Evolutionary conservation across 2,113 vertebrate genomes (phyloP), one percentile per base, ranked within the genome.

Genomic region (Oncorhynchus mykiss): DNA sequence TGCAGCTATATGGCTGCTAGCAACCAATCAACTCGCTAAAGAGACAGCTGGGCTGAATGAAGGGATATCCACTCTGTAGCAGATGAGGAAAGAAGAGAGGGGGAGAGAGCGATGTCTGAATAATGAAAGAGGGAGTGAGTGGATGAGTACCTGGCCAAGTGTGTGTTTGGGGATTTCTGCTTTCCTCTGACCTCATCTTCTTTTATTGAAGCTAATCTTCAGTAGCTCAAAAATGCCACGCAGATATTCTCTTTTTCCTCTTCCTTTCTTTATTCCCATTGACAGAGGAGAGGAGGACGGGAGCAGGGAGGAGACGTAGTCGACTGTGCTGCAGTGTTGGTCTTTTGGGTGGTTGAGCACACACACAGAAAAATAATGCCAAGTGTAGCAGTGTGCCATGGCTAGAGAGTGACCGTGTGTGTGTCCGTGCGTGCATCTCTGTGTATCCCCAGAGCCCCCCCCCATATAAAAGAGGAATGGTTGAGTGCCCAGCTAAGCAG

Each of bases 141-240:
- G 14, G 54, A 57, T 57, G 18, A 57, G 54, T 57, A 57, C 54
- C 54, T 57, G 39, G 39, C 39, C 39, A 45, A 45, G 39, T 45
- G 39, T 45, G 54, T 57, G 54, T 73, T 79, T 82, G 8, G 71
- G 14, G 51, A 31, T 59, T 60, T 25, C 51, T 11, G 48, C 54
- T 78, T 78, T 72, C 65, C 62, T 75, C 76, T 82, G 80, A 83
- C 80, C 82, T 86, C 80, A 86, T 85, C 79, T 74, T 73, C 73
- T 75, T 81, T 83, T 77, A 83, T 80, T 82, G 75, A 80, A 78
- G 77, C 71, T 74, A 84, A 85, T 78, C 81, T 80, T 78, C 54
- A 27, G 75, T 76, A 80, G 71, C 80, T 71, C 81, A 80, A 70
- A 88, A 86, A 90, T 84, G 79, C 82, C 85, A 86, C 65, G 57